phyloP scores from a whole-genome alignment of 2,888 invertebrate species.

The Yponomeuta cagnagella region DNA sequence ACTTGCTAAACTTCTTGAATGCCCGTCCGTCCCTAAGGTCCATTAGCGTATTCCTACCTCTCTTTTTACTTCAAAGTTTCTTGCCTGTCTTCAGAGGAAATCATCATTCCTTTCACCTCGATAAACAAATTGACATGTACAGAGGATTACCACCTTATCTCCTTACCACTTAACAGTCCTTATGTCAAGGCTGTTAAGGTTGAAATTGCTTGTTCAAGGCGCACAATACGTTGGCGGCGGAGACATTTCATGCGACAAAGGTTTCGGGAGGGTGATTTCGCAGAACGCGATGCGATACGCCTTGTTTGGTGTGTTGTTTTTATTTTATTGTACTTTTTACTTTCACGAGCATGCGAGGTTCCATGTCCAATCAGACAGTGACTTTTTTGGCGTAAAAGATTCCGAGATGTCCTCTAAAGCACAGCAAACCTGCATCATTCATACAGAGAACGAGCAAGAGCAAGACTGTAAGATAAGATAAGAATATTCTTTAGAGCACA shows the following conservation, averaged over 20 bases:
- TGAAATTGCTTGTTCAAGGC: not conserved
- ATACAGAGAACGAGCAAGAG: no score
- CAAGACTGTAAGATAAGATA: no score
- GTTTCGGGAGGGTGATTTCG: slow-evolving; percentile 7
- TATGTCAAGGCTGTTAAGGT: not conserved
- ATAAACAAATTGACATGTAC: slow-evolving; percentile 12
- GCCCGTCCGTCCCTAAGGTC: not conserved
- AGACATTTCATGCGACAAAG: slow-evolving; percentile 10
- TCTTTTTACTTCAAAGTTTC: not conserved
- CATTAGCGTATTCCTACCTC: not conserved
- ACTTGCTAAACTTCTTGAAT: not conserved
- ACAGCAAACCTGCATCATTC: no score
- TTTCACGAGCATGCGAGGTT: slow-evolving; percentile 50
- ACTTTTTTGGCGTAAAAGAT: slow-evolving; percentile 31
- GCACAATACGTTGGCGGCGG: not conserved
- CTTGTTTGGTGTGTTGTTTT: slow-evolving; percentile 38
- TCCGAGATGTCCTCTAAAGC: no score
- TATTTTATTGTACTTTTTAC: slow-evolving; percentile 29
- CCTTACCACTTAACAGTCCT: not conserved
- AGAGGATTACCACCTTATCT: not conserved
- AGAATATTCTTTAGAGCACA: no score
- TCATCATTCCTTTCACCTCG: not conserved
- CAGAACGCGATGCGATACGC: slow-evolving; percentile 31
- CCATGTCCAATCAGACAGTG: slow-evolving; percentile 35
- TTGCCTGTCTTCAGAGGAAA: not conserved